Evolutionary conservation across 2,888 invertebrate species (phyloP).

Genomic region (Acleris holmiana): DNA sequence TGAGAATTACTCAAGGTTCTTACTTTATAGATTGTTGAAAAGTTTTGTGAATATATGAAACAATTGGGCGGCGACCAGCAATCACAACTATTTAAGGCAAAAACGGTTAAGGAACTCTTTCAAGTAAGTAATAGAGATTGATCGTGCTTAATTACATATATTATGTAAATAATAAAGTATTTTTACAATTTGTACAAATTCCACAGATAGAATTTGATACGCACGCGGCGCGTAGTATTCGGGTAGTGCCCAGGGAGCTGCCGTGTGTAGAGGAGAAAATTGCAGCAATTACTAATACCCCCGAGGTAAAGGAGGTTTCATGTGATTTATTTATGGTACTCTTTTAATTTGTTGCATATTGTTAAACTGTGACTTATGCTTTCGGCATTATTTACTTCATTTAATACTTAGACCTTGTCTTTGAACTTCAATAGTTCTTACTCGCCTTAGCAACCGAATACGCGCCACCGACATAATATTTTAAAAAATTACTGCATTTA

Average conservation of each 20-base stretch:
- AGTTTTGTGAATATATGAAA: slow-evolving; percentile 79
- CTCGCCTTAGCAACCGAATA: no score
- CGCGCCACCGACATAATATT: no score
- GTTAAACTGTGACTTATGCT: no score
- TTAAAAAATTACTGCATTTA: no score
- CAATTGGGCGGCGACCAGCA: slow-evolving; percentile 78
- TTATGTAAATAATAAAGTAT: no score
- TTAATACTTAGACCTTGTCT: background rate
- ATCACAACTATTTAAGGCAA: slow-evolving; percentile 76
- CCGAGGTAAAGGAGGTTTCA: slow-evolving; percentile 60
- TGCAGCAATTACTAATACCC: slow-evolving; percentile 75
- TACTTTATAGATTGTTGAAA: slow-evolving; percentile 68
- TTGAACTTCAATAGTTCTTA: background rate
- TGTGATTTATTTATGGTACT: no score
- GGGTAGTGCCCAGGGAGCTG: slow-evolving; percentile 83
- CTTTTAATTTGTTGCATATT: no score
- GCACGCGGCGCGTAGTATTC: slow-evolving; percentile 81
- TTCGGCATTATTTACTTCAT: background rate
- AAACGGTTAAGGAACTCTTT: slow-evolving; percentile 78
- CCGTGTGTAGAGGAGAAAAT: slow-evolving; percentile 84
- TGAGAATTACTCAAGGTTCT: slow-evolving; percentile 3
- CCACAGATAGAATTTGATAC: slow-evolving; percentile 84
- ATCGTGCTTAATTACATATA: no score
- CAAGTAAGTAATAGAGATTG: slow-evolving; percentile 58
- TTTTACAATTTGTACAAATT: background rate